Evolutionary conservation across 2,113 vertebrate genomes (phyloP).

Genomic region (Rousettus leschenaultii): DNA sequence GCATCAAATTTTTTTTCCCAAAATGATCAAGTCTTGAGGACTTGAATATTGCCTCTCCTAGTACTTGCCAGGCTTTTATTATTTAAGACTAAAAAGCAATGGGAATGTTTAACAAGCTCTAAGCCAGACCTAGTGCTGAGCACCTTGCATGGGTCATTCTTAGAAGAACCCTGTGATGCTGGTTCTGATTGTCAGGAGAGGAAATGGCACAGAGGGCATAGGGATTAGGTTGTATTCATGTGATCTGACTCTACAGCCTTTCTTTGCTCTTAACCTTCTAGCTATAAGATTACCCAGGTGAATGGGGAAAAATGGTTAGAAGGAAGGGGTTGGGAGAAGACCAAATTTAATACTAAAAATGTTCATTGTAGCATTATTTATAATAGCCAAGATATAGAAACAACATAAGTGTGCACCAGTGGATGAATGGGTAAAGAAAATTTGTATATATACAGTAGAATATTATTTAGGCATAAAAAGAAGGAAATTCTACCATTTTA

Average conservation of each 20-base stretch:
- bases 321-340: not conserved
- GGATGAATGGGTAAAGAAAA: not conserved
- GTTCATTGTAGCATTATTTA: not conserved
- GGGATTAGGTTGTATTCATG: not conserved
- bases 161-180: not conserved
- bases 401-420: not conserved
- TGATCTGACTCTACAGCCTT: not conserved
- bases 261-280: not conserved
- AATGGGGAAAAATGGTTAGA: not conserved
- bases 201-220: not conserved
- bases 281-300: not conserved
- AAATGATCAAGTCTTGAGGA: not conserved
- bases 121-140: not conserved
- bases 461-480: not conserved
- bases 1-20: not conserved
- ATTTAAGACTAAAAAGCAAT: not conserved
- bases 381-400: not conserved
- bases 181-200: not conserved
- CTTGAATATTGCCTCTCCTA: not conserved
- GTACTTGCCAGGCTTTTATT: not conserved
- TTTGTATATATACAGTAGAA: not conserved
- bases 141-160: not conserved
- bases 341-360: conserved; percentile 7
- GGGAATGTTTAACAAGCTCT: not conserved
- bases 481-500: not conserved